Percentiles rank a stretch among this genome's conserved stretches.
These are phyloP conservation scores for Rhorus exstirpatorius DNA, from an alignment of 2,888 invertebrate genomes.

Conservation along the genomic window DNA sequence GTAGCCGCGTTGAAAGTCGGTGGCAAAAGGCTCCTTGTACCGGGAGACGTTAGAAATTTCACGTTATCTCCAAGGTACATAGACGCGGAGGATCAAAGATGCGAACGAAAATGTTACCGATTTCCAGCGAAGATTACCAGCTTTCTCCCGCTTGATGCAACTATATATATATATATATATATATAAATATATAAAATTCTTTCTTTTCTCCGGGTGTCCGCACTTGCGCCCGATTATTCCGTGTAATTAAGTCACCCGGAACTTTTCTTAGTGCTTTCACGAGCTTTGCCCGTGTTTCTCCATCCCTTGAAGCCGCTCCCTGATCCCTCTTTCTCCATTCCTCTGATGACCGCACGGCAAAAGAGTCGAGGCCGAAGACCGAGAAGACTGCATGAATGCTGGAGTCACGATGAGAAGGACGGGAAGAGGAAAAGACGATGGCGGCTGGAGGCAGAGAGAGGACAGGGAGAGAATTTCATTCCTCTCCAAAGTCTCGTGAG, in stretches of 20 bases:
- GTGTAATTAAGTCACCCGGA: conserved; percentile 88
- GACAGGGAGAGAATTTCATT: conserved; percentile 36
- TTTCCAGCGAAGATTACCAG: conserved; percentile 18
- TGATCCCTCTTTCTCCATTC: conserved; percentile 36
- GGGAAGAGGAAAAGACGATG: conserved; percentile 61
- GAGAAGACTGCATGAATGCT: conserved; percentile 54
- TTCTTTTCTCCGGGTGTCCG: conserved; percentile 71
- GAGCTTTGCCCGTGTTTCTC: conserved; percentile 19
- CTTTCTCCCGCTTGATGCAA: conserved; percentile 17
- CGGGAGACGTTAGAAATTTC: conserved; percentile 51
- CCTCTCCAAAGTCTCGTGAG: conserved; percentile 49
- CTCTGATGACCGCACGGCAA: conserved; percentile 45
- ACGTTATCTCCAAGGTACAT: conserved; percentile 42
- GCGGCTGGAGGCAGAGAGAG: conserved; percentile 63
- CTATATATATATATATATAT: too few relatives aligned
- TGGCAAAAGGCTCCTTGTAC: conserved; percentile 13
- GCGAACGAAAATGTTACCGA: conserved; percentile 21
- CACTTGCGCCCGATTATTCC: conserved; percentile 88
- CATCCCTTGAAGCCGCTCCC: not conserved
- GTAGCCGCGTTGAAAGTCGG: conserved; percentile 8
- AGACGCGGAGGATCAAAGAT: conserved; percentile 50
- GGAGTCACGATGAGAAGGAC: conserved; percentile 54
- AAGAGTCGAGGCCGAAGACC: conserved; percentile 56
- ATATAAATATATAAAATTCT: too few relatives aligned
- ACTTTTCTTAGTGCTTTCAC: conserved; percentile 86